Base-by-base conservation (phyloP, 1,140 invertebrate species). In the Nasonia giraulti region DNA sequence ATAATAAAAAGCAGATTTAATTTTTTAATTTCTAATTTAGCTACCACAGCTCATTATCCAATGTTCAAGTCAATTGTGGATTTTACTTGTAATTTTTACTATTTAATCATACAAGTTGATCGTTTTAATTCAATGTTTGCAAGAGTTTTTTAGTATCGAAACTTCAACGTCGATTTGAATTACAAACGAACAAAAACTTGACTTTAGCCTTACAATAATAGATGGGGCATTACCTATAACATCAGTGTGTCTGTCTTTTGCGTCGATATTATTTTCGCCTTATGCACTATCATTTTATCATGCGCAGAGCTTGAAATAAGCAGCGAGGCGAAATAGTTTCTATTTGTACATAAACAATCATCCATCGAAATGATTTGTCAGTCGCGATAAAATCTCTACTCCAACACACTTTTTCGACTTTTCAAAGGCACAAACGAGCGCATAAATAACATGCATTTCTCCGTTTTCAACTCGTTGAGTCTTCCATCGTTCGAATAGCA, bases 331-430 rank as follows among this genome's bases (percentile, higher is more conserved):
- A 75, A 47, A 75, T 74, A 82, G 69, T 62, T 82, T 74, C 23
- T 82, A 76, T 47, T 27, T 83, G 73, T 83, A 83, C 77, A 84
- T 84, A 84, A 79, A 55, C 20, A 40, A 66, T 76, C 33, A 83
- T 77, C 23, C 7, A 69, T 12, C 17, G 2, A 31, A 83, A 83
- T 78, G 62, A 69, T 78, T 83, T 83, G 14, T 78, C 40, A 66
- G 40, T 31, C 40, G 7, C 1, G 17, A 77, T 47, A 68, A 55
- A 47, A 55, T 47, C 12, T 80, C 0, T 27, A 50, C 12, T 37
- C n/a, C 14, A 80, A 33, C 44, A 14, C 8, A 69, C 17, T 62
- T 62, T 62, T 62, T 62, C 20, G 55, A 62, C 20, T 62, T 3
- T 55, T 62, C 14, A 62, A 62, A 62, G n/a, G 20, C 17, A 62